Conservation (phyloP, 1,140 invertebrate species). For the Listronotus oregonensis region DNA sequence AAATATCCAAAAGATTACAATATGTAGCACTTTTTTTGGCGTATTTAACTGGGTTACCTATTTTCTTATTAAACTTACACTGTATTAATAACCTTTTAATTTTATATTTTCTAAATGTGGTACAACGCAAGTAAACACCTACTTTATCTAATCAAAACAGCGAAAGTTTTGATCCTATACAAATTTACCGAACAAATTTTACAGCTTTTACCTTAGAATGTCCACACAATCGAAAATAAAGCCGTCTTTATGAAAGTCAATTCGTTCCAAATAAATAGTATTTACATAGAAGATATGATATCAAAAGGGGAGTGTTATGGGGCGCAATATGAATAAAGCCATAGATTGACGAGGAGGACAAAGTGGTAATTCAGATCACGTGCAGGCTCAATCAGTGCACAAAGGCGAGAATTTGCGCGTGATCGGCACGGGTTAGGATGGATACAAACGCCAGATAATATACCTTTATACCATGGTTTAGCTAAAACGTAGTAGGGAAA, state of each 20-base stretch:
- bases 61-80: too few relatives aligned
- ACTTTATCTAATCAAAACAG: too few relatives aligned
- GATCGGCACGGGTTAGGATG: constrained; percentile 44
- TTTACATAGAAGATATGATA: constrained; percentile 41
- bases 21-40: too few relatives aligned
- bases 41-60: too few relatives aligned
- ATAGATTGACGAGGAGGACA: constrained; percentile 41
- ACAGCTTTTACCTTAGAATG: constrained; percentile 23
- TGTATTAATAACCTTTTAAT: too few relatives aligned
- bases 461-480: constrained; percentile 4
- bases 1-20: too few relatives aligned
- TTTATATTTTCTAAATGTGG: too few relatives aligned
- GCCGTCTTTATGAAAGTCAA: constrained; percentile 23
- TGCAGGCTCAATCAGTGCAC: constrained; percentile 50
- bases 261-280: constrained; percentile 31
- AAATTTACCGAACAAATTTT: constrained; percentile 32
- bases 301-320: constrained; percentile 36
- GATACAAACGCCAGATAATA: constrained; percentile 39
- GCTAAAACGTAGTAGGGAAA: background rate
- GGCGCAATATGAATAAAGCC: constrained; percentile 37
- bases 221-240: constrained; percentile 17
- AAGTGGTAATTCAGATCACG: constrained; percentile 49
- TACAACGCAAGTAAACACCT: too few relatives aligned
- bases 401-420: constrained; percentile 51
- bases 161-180: too few relatives aligned